Base-by-base conservation (phyloP, 2,888 invertebrate genomes). In the Romanomermis culicivorax region DNA sequence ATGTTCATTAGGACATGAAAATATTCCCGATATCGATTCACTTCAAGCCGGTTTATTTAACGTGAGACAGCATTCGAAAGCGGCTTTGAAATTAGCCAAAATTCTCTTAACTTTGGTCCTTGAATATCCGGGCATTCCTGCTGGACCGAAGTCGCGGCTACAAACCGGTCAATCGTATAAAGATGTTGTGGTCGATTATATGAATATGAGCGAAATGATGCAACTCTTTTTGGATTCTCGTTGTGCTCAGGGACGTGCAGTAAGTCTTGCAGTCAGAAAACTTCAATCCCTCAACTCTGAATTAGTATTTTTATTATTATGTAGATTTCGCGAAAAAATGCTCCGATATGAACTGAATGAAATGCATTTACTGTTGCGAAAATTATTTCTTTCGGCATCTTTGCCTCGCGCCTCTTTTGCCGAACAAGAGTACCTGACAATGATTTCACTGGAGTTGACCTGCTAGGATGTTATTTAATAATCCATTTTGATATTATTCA, bases 201-300 rank as follows among this genome's bases (percentile, higher is more conserved):
- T 82, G 25, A 89, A 88, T 68, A 77, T 93, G 23, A 85, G 86
- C 56, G 93, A 93, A 70, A 81, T 93, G 53, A 73, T 95, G 36
- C 75, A 91, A 60, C 83, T 91, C 68, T 93, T 88, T 69, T 74
- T 91, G 24, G 1, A 2, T 20, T 27, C 29, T 2, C 63, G 58
- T 2, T 56, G 53, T 36, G 45, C 36, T 17, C 23, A 47, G 7
- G 58, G 54, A 1, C 2, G 23, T 23, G 14, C 52, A 54, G 57
- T 56, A 11, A 25, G n/a, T n/a, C n/a, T n/a, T n/a, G n/a, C n/a
- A n/a, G n/a, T n/a, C 24, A 20, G 20, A 47, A 47, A 7, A 14
- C 11, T 7, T 47, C 11, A 20, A 20, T 20, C n/a, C n/a, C 11
- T 42, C 14, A 17, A n/a, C n/a, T 14, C 11, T 14, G 11, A 42